Evolutionary conservation across 2,113 vertebrate species (phyloP).

Genomic region (Cranoglanis bouderius): DNA sequence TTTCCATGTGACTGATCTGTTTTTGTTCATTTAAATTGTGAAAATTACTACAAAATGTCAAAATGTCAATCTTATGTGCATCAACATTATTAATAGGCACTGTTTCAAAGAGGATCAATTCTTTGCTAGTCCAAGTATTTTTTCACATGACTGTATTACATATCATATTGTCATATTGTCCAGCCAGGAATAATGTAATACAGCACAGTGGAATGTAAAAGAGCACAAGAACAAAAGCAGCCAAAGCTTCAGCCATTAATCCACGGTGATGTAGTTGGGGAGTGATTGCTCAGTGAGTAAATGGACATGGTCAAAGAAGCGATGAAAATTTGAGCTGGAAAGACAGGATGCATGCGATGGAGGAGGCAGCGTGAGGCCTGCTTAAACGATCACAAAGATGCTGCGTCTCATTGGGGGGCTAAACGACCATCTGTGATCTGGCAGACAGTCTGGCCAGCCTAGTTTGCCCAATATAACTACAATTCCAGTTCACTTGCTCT

Average conservation of each 20-base stretch:
- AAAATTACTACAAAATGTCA: no score
- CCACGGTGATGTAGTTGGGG: slow-evolving; percentile 46
- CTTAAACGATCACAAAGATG: slow-evolving; percentile 69
- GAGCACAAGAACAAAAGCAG: not conserved
- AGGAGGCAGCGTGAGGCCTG: slow-evolving; percentile 60
- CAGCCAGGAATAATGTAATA: not conserved
- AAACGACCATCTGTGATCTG: slow-evolving; percentile 79
- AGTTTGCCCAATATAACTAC: slow-evolving; percentile 33
- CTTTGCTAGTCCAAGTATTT: no score
- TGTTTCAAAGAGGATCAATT: no score
- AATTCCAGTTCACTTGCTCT: slow-evolving; percentile 26
- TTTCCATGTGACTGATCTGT: no score
- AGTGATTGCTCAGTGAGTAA: slow-evolving; percentile 52
- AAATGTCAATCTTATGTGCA: no score
- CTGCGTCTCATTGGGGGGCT: slow-evolving; percentile 71
- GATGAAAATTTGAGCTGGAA: slow-evolving; percentile 43
- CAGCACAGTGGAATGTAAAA: not conserved
- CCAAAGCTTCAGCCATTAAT: slow-evolving; percentile 20
- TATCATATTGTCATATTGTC: not conserved
- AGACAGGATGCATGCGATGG: slow-evolving; percentile 29
- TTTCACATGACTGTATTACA: no score
- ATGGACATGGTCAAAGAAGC: slow-evolving; percentile 43
- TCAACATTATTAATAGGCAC: no score
- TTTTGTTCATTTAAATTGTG: no score
- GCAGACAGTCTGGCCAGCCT: slow-evolving; percentile 60